A percentile compares a stretch with the other conserved stretches of the same genome.
Conservation (phyloP, 2,888 invertebrate species). For the Tiliacea citrago region DNA sequence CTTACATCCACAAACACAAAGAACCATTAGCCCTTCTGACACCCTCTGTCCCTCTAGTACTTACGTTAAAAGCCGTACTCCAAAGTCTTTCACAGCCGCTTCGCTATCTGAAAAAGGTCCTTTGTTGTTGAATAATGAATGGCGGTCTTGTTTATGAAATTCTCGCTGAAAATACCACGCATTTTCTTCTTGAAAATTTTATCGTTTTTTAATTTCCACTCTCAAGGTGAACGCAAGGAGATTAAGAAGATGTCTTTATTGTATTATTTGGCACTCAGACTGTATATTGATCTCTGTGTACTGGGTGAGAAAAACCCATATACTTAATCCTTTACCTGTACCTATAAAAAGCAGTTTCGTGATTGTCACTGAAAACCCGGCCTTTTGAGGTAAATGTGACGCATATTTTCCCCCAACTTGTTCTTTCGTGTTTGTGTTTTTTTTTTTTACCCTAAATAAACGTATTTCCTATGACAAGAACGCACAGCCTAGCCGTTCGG, state of each 20-base stretch:
- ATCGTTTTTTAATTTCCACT: slow-evolving; percentile 44
- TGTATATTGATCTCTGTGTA: background rate
- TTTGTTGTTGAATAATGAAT: slow-evolving; percentile 52
- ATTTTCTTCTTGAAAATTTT: slow-evolving; percentile 32
- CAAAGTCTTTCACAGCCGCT: slow-evolving; percentile 17
- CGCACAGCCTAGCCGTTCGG: too few species aligned
- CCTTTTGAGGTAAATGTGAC: too few species aligned
- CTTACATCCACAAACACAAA: slow-evolving; percentile 23
- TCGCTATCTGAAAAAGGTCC: slow-evolving; percentile 41
- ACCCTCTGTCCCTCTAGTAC: slow-evolving; percentile 31
- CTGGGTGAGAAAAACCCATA: background rate
- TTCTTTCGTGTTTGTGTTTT: too few species aligned
- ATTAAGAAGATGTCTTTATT: background rate
- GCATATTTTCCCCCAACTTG: too few species aligned
- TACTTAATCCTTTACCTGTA: background rate
- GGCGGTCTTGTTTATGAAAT: slow-evolving; percentile 34
- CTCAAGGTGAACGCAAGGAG: slow-evolving; percentile 4
- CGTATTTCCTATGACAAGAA: too few species aligned
- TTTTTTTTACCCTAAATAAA: too few species aligned
- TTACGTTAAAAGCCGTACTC: slow-evolving; percentile 44
- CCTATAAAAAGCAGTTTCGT: too few species aligned
- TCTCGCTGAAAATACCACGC: slow-evolving; percentile 29
- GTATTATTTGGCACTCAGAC: background rate
- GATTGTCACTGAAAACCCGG: too few species aligned
- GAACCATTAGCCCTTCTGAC: slow-evolving; percentile 50